Percentiles rank a stretch among this genome's conserved stretches.
Evolutionary conservation across 2,888 invertebrate genomes (phyloP).

Genomic region (Drosophila macrospina): DNA sequence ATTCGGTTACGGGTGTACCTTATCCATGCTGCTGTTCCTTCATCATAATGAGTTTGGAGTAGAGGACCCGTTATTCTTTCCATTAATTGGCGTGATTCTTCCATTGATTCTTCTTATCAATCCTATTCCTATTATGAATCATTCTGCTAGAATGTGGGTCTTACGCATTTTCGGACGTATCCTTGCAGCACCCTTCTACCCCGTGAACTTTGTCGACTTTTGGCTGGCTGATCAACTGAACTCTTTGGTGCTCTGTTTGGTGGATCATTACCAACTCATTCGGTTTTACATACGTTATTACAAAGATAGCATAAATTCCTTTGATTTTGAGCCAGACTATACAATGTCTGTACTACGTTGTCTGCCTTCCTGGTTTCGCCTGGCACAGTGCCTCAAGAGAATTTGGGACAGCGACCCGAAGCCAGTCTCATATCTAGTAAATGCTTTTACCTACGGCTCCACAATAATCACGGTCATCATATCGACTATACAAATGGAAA

Average conservation of each 20-base stretch:
- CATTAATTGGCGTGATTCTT: constrained; percentile 91
- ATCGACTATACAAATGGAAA: constrained; percentile 86
- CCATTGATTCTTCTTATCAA: constrained; percentile 94
- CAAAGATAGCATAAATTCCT: not conserved
- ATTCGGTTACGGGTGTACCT: constrained; percentile 95
- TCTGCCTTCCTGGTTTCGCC: constrained; percentile 97
- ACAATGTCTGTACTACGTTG: constrained; percentile 92
- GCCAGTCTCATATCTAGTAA: constrained; percentile 95
- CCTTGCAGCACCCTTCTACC: constrained; percentile 94
- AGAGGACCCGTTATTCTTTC: constrained; percentile 94
- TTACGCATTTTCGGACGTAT: constrained; percentile 91
- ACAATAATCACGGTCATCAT: constrained; percentile 96
- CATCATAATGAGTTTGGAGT: constrained; percentile 89
- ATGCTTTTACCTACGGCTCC: constrained; percentile 98
- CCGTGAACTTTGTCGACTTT: constrained; percentile 97
- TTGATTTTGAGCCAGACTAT: constrained; percentile 87
- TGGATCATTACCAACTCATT: constrained; percentile 95
- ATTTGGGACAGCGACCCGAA: constrained; percentile 94
- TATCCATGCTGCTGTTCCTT: constrained; percentile 89
- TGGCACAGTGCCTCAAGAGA: constrained; percentile 97
- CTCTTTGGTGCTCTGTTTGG: constrained; percentile 93
- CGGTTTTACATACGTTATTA: constrained; percentile 90
- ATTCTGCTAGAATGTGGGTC: constrained; percentile 96
- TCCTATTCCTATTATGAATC: constrained; percentile 94
- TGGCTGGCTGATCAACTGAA: constrained; percentile 98